Base-by-base conservation (phyloP, 2,888 invertebrate species). In the Holacanthella duospinosa region DNA sequence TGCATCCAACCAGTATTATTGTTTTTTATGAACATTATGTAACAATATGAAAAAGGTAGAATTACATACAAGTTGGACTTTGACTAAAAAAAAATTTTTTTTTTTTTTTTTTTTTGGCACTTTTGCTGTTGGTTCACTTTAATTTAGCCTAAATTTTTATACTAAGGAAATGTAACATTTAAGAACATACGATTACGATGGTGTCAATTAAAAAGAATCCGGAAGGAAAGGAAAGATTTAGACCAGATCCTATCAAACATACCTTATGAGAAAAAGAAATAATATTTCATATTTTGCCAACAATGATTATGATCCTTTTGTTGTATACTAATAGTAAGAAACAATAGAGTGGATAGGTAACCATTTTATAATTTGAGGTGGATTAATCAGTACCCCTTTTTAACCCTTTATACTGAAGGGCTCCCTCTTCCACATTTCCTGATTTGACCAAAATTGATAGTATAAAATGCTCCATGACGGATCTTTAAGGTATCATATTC, bases 201-300 rank as follows among this genome's bases (percentile, higher is more conserved):
- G n/a, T 48, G 48, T 48, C 16, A 48, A 48, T 48, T 48, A 48
- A 48, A 4, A n/a, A n/a, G n/a, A 48, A 48, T 48, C 48, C 48
- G 48, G 48, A 48, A 48, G 48, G 48, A 48, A 48, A 48, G 48
- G 48, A 21, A 48, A 48, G 48, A 48, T 48, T n/a, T 48, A 48
- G 48, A 48, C 48, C 48, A 48, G 21, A 48, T 48, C 48, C 48
- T 21, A 9, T 21, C 6, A n/a, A n/a, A n/a, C n/a, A 16, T 21
- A 48, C 48, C 48, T 16, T 21, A 9, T n/a, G 4, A 48, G 36
- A 36, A 36, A 36, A 36, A 6, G 9, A n/a, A n/a, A n/a, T n/a
- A n/a, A n/a, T n/a, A n/a, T n/a, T n/a, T n/a, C n/a, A n/a, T n/a
- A n/a, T n/a, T n/a, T n/a, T n/a, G n/a, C n/a, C n/a, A n/a, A n/a